Percentiles rank a stretch among this genome's conserved stretches.
Conservation (phyloP, 2,113 vertebrate species). For the Ivindomyrus marchei region DNA sequence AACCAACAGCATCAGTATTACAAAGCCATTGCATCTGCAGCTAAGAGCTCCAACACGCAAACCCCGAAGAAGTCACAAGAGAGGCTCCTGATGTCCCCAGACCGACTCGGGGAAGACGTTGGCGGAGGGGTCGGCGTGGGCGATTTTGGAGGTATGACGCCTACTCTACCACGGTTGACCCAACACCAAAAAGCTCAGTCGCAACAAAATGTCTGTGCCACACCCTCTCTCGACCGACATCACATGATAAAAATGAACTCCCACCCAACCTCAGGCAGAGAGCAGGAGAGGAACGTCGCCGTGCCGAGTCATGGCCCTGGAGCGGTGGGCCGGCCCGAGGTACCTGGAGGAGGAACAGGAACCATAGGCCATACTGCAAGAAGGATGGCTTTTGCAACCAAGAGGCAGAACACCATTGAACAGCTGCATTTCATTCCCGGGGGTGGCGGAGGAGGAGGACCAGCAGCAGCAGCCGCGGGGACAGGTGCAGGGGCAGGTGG, state of each 20-base stretch:
- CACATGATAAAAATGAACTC: slow-evolving; percentile 84
- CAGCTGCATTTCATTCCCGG: slow-evolving; percentile 86
- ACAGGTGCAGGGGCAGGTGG: slow-evolving; percentile 53
- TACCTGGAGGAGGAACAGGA: slow-evolving; percentile 62
- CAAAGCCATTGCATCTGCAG: slow-evolving; percentile 61
- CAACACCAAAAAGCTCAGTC: slow-evolving; percentile 73
- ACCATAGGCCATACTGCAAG: slow-evolving; percentile 66
- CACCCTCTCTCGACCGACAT: slow-evolving; percentile 71
- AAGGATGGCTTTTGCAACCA: slow-evolving; percentile 76
- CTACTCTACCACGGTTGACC: slow-evolving; percentile 59
- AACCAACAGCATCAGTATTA: slow-evolving; percentile 72
- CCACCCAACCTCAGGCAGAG: slow-evolving; percentile 67
- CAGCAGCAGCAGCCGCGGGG: slow-evolving; percentile 50
- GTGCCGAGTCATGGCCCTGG: slow-evolving; percentile 52
- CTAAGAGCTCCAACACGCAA: slow-evolving; percentile 63
- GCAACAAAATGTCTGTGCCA: slow-evolving; percentile 75
- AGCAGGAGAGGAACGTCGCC: slow-evolving; percentile 58
- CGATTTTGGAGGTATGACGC: slow-evolving; percentile 45
- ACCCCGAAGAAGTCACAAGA: slow-evolving; percentile 64
- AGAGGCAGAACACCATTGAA: slow-evolving; percentile 83
- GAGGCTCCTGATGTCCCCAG: slow-evolving; percentile 74
- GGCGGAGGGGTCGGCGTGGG: slow-evolving; percentile 42
- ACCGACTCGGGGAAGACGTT: slow-evolving; percentile 68
- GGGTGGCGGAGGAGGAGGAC: slow-evolving; percentile 59
- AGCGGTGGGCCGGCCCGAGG: slow-evolving; percentile 61